Conservation (phyloP, 2,797 vertebrate species). For the Muscicapa comitata region DNA sequence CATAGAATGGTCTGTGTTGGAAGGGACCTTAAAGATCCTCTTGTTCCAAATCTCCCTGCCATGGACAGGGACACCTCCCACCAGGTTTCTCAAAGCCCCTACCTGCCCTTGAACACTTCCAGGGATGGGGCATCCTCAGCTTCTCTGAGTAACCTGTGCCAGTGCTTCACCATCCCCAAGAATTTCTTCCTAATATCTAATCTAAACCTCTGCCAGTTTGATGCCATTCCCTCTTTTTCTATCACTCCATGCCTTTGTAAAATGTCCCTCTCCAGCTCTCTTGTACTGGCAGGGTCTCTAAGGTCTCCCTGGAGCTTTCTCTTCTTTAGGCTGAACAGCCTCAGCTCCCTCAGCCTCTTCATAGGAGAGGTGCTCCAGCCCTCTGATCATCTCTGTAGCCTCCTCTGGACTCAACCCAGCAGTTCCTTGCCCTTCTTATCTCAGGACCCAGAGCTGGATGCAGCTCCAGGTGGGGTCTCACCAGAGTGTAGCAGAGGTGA, state of each 20-base stretch:
- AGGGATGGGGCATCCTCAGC: background rate
- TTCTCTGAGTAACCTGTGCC: background rate
- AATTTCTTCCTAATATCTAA: background rate
- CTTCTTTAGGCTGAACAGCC: background rate
- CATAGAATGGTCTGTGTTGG: background rate
- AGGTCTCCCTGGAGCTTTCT: background rate
- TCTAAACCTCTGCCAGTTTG: background rate
- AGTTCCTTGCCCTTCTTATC: background rate
- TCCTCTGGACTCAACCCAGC: background rate
- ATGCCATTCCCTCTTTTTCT: background rate
- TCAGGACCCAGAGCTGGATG: background rate
- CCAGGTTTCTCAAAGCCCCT: background rate
- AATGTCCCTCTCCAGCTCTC: background rate
- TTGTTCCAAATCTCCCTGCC: background rate
- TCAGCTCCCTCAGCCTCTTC: background rate
- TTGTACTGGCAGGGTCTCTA: too few relatives aligned
- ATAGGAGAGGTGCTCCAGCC: background rate
- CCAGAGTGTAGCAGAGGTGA: background rate
- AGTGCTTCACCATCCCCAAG: background rate
- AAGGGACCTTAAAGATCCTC: background rate
- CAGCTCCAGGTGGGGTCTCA: background rate
- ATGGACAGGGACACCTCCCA: background rate
- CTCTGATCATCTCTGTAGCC: too few relatives aligned
- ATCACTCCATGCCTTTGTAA: background rate
- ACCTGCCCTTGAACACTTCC: background rate